Conservation (phyloP, 2,113 vertebrate species). For the Ondatra zibethicus region DNA sequence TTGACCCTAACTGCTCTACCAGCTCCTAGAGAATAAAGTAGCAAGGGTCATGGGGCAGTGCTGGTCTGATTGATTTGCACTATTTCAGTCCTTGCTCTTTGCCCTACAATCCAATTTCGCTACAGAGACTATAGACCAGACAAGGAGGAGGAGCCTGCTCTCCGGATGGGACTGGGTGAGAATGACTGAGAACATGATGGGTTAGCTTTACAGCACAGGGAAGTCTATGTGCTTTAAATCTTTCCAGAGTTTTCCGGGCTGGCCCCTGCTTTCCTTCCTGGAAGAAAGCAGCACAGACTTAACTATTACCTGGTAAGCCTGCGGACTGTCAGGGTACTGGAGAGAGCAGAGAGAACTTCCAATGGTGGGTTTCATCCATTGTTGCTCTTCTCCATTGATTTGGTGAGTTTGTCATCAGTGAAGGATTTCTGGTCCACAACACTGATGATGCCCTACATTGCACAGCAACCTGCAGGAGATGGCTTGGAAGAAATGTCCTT, state of each 20-base stretch:
- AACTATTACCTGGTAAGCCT: not conserved
- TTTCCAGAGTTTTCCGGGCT: not conserved
- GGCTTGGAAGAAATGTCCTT: not conserved
- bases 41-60: not conserved
- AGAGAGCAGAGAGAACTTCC: not conserved
- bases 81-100: not conserved
- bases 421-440: not conserved
- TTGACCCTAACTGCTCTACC: not conserved
- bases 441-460: not conserved
- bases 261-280: not conserved
- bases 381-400: constrained; percentile 85
- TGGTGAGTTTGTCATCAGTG: constrained; percentile 78
- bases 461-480: not conserved
- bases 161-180: not conserved
- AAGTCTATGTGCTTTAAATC: not conserved
- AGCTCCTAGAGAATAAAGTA: not conserved
- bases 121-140: not conserved
- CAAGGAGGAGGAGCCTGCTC: not conserved
- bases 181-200: not conserved
- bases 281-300: not conserved
- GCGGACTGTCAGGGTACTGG: not conserved
- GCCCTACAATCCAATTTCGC: not conserved
- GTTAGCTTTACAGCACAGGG: not conserved
- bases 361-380: constrained; percentile 86
- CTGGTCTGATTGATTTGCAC: not conserved